Evolutionary conservation across 2,888 invertebrate species (phyloP).

Genomic region (Chloromyia formosa): DNA sequence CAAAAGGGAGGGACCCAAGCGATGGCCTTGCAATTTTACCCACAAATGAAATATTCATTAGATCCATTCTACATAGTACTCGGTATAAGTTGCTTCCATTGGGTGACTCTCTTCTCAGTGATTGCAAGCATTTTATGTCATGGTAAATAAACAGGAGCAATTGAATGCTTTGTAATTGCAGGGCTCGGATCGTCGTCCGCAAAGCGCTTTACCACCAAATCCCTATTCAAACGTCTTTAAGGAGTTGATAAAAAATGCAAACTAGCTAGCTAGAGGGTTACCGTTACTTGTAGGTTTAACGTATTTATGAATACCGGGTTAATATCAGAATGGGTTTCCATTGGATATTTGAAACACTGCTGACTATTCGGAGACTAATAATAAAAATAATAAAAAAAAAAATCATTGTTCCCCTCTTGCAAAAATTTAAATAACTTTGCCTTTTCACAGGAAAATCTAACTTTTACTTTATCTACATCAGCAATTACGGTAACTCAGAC

Average conservation of each 20-base stretch:
- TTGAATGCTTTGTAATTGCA: conserved; percentile 35
- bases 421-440: too few species aligned
- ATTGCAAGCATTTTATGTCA: conserved; percentile 33
- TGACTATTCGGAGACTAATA: too few species aligned
- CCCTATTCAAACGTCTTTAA: conserved; percentile 47
- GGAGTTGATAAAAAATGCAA: conserved; percentile 26
- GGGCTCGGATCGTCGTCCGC: conserved; percentile 2
- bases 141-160: conserved; percentile 38
- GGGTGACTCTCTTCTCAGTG: conserved; percentile 51
- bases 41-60: conserved; percentile 59
- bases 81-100: not conserved
- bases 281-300: too few species aligned
- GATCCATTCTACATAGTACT: conserved; percentile 40
- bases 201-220: conserved; percentile 38
- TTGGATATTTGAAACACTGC: too few species aligned
- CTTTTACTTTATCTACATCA: too few species aligned
- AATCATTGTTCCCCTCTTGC: too few species aligned
- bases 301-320: too few species aligned
- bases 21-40: conserved; percentile 35
- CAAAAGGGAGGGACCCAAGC: not conserved
- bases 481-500: too few species aligned
- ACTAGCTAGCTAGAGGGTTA: not conserved
- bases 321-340: too few species aligned
- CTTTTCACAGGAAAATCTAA: too few species aligned
- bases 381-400: too few species aligned